A percentile compares a stretch with the other conserved stretches of the same genome.
Conservation (phyloP, 2,797 vertebrate genomes). For the Manis crassicaudata region DNA sequence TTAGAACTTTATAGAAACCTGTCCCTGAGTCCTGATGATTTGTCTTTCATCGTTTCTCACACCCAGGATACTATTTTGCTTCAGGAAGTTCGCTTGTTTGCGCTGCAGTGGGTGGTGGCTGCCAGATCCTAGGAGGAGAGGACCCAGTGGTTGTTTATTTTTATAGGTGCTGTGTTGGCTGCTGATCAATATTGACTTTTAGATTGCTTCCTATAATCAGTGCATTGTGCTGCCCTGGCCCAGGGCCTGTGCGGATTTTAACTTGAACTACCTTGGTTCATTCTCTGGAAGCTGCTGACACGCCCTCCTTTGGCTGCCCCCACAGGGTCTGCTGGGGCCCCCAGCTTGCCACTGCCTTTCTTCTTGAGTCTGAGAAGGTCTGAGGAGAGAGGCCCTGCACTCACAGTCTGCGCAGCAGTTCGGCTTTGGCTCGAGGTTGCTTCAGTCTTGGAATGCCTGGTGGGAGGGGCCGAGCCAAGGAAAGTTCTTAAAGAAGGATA, state of each 20-base stretch:
- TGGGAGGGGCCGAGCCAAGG: not conserved
- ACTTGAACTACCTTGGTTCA: not conserved
- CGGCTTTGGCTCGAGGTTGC: not conserved
- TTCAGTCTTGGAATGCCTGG: not conserved
- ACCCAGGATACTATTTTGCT: not conserved
- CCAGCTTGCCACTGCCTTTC: not conserved
- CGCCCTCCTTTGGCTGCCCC: not conserved
- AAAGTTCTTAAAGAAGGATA: conserved; percentile 32
- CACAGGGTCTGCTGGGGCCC: not conserved
- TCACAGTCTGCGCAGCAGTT: not conserved
- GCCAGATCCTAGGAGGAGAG: conserved; percentile 28
- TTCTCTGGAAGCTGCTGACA: conserved; percentile 55
- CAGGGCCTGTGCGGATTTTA: not conserved
- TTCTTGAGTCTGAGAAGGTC: not conserved
- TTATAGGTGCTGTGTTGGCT: conserved; percentile 32
- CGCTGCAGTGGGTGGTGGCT: conserved; percentile 1
- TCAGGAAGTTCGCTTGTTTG: not conserved
- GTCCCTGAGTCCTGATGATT: not conserved
- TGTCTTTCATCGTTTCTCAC: conserved; percentile 26
- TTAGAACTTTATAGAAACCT: not conserved
- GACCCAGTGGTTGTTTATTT: not conserved
- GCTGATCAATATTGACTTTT: not conserved
- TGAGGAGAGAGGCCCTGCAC: not conserved
- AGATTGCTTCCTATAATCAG: not conserved
- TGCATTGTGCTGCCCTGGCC: conserved; percentile 7